Evolutionary conservation across 2,888 invertebrate species (phyloP).

Genomic region (Phymatocera aterrima): DNA sequence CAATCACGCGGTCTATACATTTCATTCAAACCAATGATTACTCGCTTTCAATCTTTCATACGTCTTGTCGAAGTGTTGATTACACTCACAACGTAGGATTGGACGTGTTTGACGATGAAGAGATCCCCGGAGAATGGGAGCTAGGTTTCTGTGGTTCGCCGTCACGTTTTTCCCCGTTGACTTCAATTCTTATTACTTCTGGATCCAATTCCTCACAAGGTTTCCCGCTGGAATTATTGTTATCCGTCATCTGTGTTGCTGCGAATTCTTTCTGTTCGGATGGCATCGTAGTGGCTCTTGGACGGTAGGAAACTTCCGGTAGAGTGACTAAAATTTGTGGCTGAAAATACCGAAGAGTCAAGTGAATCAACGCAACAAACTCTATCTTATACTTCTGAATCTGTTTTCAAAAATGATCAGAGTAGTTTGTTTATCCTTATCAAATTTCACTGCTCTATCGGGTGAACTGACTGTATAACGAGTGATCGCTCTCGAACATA

Average conservation of each 20-base stretch:
- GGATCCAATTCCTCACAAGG: background rate
- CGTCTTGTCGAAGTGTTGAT: too few relatives aligned
- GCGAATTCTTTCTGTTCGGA: constrained; percentile 19
- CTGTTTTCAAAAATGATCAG: background rate
- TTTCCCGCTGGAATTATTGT: constrained; percentile 11
- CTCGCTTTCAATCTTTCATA: background rate
- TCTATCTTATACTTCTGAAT: background rate
- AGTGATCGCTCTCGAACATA: too few relatives aligned
- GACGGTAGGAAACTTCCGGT: constrained; percentile 35
- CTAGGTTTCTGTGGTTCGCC: constrained; percentile 23
- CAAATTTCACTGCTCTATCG: too few relatives aligned
- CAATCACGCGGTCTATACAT: background rate
- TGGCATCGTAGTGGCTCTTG: constrained; percentile 42
- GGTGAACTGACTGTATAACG: too few relatives aligned
- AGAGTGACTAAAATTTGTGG: constrained; percentile 47
- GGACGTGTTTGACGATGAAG: constrained; percentile 2
- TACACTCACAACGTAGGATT: constrained; percentile 28
- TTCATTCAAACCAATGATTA: background rate
- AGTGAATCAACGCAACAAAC: background rate
- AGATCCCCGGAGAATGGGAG: constrained; percentile 4
- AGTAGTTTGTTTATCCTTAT: too few relatives aligned
- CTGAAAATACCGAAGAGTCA: constrained; percentile 16
- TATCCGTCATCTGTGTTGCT: background rate
- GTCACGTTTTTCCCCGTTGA: background rate
- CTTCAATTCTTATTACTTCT: background rate